A percentile compares a stretch with the other conserved stretches of the same genome.
These are phyloP conservation scores for Pampus argenteus DNA, from an alignment of 2,797 vertebrate species.

Conservation along the genomic window DNA sequence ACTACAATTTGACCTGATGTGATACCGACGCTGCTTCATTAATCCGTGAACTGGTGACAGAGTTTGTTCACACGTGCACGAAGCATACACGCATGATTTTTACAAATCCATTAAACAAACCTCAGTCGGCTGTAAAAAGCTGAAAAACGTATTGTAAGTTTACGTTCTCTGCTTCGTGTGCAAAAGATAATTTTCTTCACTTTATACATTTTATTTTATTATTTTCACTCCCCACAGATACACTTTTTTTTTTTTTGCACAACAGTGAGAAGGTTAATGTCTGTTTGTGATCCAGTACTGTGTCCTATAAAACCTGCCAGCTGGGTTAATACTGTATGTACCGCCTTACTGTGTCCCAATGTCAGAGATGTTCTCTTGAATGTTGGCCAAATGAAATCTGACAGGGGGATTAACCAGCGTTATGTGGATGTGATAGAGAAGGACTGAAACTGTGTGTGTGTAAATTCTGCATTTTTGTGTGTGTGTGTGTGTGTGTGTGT, in stretches of 20 bases:
- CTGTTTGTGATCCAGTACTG: constrained; percentile 36
- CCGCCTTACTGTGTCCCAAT: constrained; percentile 14
- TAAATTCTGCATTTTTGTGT: neutral
- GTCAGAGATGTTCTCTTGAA: constrained; percentile 16
- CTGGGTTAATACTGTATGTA: constrained; percentile 35
- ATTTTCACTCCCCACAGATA: constrained; percentile 12
- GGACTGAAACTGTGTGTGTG: neutral
- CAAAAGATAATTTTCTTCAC: no score
- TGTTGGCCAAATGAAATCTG: constrained; percentile 40
- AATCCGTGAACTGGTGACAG: no score
- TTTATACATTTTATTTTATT: no score
- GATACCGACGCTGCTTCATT: no score
- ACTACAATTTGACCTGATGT: no score
- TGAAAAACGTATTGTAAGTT: no score
- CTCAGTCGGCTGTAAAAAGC: no score
- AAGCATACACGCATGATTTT: no score
- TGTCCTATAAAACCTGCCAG: constrained; percentile 45
- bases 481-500: no score
- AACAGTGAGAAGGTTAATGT: neutral
- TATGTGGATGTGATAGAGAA: constrained; percentile 1
- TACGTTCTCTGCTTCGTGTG: no score
- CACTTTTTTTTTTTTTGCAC: neutral
- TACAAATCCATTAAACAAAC: no score
- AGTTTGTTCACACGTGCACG: no score
- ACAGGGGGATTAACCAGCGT: constrained; percentile 35